These are phyloP conservation scores for Tinea semifulvella DNA, from an alignment of 2,888 invertebrate species.

Conservation along the genomic window DNA sequence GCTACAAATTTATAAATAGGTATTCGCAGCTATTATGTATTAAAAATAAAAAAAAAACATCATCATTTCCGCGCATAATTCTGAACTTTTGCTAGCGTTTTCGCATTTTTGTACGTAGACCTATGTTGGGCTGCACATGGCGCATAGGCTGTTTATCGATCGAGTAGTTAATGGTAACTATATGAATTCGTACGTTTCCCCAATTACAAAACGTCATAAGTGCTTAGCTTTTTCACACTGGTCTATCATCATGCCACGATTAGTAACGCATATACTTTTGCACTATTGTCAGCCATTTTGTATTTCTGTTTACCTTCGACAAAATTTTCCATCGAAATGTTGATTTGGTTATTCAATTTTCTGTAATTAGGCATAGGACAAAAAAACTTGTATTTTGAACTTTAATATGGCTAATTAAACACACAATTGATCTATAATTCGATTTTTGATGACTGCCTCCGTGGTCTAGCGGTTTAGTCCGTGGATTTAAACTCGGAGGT, in stretches of 20 bases:
- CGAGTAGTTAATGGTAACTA: neutral
- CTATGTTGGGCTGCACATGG: constrained; percentile 14
- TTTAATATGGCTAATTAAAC: no score
- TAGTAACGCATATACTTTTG: constrained; percentile 20
- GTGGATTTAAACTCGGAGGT: no score
- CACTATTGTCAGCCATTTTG: constrained; percentile 17
- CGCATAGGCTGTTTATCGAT: constrained; percentile 8
- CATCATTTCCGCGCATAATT: constrained; percentile 16
- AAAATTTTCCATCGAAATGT: constrained; percentile 11
- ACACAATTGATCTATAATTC: no score
- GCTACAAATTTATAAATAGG: no score
- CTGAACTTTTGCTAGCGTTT: constrained; percentile 18
- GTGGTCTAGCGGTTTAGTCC: no score
- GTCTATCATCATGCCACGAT: constrained; percentile 21
- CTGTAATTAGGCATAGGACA: no score
- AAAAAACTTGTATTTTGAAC: no score
- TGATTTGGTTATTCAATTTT: constrained; percentile 3
- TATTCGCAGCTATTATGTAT: neutral
- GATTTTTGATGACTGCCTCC: no score
- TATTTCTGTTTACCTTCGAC: constrained; percentile 16
- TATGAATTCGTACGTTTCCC: neutral
- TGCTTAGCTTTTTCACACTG: constrained; percentile 15
- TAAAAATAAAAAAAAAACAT: neutral
- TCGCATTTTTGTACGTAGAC: constrained; percentile 17
- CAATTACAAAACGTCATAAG: constrained; percentile 10